Conservation (phyloP, 2,888 invertebrate genomes). For the Danaus chrysippus region DNA sequence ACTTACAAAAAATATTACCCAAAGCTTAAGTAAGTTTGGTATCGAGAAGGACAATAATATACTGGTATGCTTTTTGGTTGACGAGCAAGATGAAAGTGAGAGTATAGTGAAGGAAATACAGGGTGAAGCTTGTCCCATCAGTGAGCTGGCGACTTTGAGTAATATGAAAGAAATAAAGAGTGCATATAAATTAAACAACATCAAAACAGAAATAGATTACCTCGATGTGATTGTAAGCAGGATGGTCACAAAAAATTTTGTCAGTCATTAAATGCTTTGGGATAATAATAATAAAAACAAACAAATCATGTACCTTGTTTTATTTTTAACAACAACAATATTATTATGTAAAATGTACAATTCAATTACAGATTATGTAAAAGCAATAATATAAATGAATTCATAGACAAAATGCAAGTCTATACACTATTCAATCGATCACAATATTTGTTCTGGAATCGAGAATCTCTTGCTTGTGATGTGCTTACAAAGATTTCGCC, state of each 20-base stretch:
- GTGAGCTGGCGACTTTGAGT: constrained; percentile 64
- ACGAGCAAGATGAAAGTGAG: constrained; percentile 42
- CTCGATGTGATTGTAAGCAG: constrained; percentile 82
- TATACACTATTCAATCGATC: constrained; percentile 23
- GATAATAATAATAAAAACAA: constrained; percentile 17
- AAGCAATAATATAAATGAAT: constrained; percentile 57
- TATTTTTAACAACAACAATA: constrained; percentile 74
- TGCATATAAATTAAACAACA: constrained; percentile 79
- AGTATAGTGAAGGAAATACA: constrained; percentile 69
- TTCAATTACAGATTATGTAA: constrained; percentile 66
- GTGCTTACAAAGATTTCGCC: constrained; percentile 6
- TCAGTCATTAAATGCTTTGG: constrained; percentile 34
- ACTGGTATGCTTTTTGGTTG: constrained; percentile 56
- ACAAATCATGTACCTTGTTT: constrained; percentile 48
- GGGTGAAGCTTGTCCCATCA: constrained; percentile 75
- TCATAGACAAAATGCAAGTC: constrained; percentile 51
- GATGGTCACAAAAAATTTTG: constrained; percentile 82
- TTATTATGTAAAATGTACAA: constrained; percentile 73
- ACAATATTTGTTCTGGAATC: constrained; percentile 37
- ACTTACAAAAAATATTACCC: constrained; percentile 83
- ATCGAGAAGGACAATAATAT: constrained; percentile 58
- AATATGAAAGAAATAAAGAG: constrained; percentile 75
- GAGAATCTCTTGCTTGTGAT: not conserved
- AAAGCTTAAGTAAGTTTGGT: constrained; percentile 83
- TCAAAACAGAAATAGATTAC: constrained; percentile 60